Percentiles rank a stretch among this genome's conserved stretches.
phyloP scores from a whole-genome alignment of 2,797 vertebrate species.

The Lagorchestes hirsutus region DNA sequence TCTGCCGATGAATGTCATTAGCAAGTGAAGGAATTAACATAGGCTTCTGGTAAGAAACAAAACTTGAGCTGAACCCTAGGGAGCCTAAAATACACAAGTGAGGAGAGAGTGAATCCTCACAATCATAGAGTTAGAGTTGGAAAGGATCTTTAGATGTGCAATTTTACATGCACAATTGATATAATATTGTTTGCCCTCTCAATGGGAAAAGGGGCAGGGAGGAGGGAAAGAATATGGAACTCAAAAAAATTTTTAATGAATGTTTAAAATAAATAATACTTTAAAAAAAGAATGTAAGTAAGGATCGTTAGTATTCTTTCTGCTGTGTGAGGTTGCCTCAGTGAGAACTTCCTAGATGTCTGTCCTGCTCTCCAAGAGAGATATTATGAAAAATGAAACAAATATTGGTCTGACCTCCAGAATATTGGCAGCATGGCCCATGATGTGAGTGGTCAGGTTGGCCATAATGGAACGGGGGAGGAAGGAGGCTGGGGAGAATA shows the following conservation, averaged over 20 bases:
- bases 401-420: slow-evolving; percentile 87
- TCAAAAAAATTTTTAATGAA: neutral
- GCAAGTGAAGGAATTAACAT: neutral
- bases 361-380: neutral
- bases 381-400: fast-evolving
- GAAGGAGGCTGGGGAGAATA: slow-evolving; percentile 92
- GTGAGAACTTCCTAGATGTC: neutral
- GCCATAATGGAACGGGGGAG: slow-evolving; percentile 88
- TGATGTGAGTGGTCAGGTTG: slow-evolving; percentile 89
- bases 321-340: neutral
- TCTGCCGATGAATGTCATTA: neutral
- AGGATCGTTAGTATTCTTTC: neutral
- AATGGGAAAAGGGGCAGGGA: neutral
- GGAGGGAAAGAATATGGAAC: neutral
- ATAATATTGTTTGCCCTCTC: neutral
- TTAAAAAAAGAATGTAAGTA: neutral
- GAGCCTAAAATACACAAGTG: neutral
- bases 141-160: neutral
- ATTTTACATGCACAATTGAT: neutral
- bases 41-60: neutral
- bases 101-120: neutral
- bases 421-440: slow-evolving; percentile 90
- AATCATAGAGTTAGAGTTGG: neutral
- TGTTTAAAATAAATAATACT: neutral
- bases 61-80: neutral